Conservation (phyloP, 1,140 invertebrate genomes). For the Chlorops oryzae region DNA sequence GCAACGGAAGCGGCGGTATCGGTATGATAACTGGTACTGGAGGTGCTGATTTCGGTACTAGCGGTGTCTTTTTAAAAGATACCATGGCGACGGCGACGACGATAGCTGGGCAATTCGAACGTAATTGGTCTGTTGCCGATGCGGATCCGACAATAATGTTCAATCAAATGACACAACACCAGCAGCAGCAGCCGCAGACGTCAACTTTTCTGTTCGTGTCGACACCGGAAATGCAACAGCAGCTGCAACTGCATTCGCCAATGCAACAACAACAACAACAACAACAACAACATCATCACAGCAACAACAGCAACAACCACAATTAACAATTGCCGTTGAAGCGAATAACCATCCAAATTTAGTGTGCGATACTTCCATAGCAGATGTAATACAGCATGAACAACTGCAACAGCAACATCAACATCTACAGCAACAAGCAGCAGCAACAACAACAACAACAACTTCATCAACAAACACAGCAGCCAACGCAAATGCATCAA, state of each 20-base stretch:
- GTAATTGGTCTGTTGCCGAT: constrained; percentile 43
- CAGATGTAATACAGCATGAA: constrained; percentile 3
- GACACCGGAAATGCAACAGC: no score
- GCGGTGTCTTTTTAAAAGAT: neutral
- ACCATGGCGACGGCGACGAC: constrained; percentile 13
- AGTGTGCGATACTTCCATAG: no score
- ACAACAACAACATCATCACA: constrained; percentile 16
- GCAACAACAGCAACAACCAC: constrained; percentile 8
- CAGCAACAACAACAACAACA: neutral
- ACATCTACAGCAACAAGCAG: neutral
- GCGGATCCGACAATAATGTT: constrained; percentile 25
- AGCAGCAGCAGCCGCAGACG: constrained; percentile 17
- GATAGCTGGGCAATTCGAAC: constrained; percentile 37
- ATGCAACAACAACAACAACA: constrained; percentile 20
- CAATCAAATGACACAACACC: constrained; percentile 12
- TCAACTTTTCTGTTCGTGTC: no score
- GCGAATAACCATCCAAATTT: no score
- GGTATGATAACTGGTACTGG: neutral
- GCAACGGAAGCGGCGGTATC: neutral
- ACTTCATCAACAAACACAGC: neutral
- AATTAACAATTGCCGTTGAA: no score
- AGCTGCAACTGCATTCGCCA: constrained; percentile 19
- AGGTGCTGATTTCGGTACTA: neutral
- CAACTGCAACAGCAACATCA: neutral
- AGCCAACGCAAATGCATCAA: neutral